These are phyloP conservation scores for Bos indicus DNA, from an alignment of 2,113 vertebrate species.

Conservation along the genomic window DNA sequence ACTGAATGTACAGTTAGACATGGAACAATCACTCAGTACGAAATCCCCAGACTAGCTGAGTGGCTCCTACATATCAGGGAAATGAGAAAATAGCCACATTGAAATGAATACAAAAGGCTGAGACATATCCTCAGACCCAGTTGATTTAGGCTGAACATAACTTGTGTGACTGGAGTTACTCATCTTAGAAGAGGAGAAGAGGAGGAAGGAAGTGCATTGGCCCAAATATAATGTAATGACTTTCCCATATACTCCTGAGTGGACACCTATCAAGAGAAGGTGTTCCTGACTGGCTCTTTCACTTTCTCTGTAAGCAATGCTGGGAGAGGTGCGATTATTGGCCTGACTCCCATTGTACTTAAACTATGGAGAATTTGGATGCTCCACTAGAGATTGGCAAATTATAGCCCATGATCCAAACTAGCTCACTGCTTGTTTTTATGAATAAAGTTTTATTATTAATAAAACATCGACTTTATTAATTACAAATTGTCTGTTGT, in stretches of 20 bases:
- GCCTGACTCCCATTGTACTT: background rate
- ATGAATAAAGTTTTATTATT: background rate
- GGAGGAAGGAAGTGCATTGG: background rate
- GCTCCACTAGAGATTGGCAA: background rate
- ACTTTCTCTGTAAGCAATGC: background rate
- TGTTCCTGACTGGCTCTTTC: background rate
- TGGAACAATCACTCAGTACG: background rate
- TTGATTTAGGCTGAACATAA: background rate
- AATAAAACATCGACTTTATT: background rate
- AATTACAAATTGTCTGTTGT: background rate
- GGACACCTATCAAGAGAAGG: background rate
- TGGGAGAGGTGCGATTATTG: background rate
- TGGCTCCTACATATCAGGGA: background rate
- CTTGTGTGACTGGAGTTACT: background rate
- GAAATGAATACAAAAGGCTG: background rate
- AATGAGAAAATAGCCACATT: background rate
- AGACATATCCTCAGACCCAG: background rate
- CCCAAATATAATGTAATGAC: background rate
- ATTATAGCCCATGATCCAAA: background rate
- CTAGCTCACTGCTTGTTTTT: background rate
- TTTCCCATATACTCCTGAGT: background rate
- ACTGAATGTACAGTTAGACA: background rate
- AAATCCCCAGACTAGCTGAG: background rate
- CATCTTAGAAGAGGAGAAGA: background rate
- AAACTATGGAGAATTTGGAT: background rate